Base-by-base conservation (phyloP, 2,888 invertebrate genomes). In the Melitaea athalia region DNA sequence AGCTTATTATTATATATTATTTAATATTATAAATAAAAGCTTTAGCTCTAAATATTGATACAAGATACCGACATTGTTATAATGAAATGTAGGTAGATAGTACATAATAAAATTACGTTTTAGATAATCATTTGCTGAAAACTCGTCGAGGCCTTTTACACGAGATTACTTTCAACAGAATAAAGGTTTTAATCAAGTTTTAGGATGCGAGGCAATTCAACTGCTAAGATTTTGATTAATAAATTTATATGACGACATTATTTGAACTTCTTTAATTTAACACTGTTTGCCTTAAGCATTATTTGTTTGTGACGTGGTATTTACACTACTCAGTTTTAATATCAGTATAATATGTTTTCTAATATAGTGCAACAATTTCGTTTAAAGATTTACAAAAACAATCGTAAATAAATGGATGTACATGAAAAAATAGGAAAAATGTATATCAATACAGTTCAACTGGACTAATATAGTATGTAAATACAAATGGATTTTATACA, bases 151-250 rank as follows among this genome's bases (percentile, higher is more conserved):
- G 14, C 53, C 14, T 68, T 65, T 71, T 57, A 47, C 49, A 64
- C 45, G 67, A 55, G 42, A 64, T 69, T 67, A 67, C 45, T 53
- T 67, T 64, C 64, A 53, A 52, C 49, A 53, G 64, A 67, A 71
- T 64, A 62, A 67, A 63, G 31, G 49, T 14, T 64, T 66, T 64
- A 69, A 68, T 69, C 69, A 59, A 43, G 52, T 62, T 71, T 63
- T 50, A 59, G 42, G 57, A 57, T 57, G 42, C 43, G 49, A 24
- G 14, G 33, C 65, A 43, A 52, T 45, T 71, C 45, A 49, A 57
- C 6, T 59, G 60, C 57, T 55, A 60, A 59, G 43, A 60, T 59
- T 66, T 61, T 52, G 59, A 66, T 66, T 45, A 71, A 64, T 64
- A 33, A 59, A 64, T 57, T 61, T 17, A 61, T 61, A 61, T 55